These are phyloP conservation scores for Diabrotica undecimpunctata DNA, from an alignment of 1,140 invertebrate species.

Conservation along the genomic window DNA sequence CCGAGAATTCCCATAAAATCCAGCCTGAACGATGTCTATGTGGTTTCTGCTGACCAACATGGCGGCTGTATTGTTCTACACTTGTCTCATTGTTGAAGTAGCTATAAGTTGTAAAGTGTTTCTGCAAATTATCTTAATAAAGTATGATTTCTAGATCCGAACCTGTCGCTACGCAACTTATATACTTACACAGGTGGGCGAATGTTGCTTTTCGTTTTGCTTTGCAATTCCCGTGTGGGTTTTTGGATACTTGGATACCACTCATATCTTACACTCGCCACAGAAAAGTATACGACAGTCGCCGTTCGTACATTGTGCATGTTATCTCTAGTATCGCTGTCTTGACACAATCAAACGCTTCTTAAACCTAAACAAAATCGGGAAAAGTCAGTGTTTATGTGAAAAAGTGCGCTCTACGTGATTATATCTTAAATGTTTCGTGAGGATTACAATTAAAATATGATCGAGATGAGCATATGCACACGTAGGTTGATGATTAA, in stretches of 20 bases:
- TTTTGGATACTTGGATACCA: slow-evolving; percentile 14
- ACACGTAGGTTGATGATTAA: background rate
- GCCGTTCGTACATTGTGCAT: background rate
- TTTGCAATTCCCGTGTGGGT: slow-evolving; percentile 20
- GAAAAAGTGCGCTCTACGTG: background rate
- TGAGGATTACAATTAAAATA: background rate
- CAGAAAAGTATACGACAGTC: slow-evolving; percentile 19
- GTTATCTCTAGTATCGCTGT: background rate
- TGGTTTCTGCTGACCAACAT: too few relatives aligned
- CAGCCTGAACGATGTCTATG: too few relatives aligned
- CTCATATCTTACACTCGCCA: slow-evolving; percentile 14
- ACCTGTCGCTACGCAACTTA: slow-evolving; percentile 4
- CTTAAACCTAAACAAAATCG: background rate
- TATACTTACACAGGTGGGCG: slow-evolving; percentile 18
- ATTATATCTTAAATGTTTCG: background rate
- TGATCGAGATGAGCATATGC: background rate
- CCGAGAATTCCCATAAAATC: too few relatives aligned
- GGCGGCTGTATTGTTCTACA: too few relatives aligned
- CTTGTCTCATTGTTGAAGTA: too few relatives aligned
- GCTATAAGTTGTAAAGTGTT: too few relatives aligned
- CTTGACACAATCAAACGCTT: background rate
- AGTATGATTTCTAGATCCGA: background rate
- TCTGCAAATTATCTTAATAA: background rate
- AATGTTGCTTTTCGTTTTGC: slow-evolving; percentile 16
- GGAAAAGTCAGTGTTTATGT: background rate